phyloP scores from a whole-genome alignment of 2,113 vertebrate genomes.

The Sylvilagus bachmani region DNA sequence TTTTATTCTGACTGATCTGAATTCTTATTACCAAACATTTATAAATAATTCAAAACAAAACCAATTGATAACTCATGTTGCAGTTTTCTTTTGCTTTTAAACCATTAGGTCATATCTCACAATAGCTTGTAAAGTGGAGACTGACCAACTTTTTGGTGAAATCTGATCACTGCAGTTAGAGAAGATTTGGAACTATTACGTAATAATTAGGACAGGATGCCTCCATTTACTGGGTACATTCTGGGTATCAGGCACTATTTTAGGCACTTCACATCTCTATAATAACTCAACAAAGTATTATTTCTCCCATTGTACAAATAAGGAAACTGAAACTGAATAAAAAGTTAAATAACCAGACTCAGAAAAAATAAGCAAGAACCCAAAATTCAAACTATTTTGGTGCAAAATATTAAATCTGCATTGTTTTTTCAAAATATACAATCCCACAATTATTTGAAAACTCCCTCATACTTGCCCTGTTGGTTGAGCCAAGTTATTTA shows the following conservation, averaged over 20 bases:
- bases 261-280: neutral
- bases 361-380: neutral
- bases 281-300: neutral
- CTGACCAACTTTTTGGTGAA: conserved; percentile 44
- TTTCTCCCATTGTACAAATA: neutral
- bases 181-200: neutral
- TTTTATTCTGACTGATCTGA: conserved; percentile 81
- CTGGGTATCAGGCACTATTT: neutral
- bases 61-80: conserved; percentile 12
- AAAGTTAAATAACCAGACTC: neutral
- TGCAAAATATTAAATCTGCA: too few relatives aligned
- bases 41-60: conserved; percentile 60
- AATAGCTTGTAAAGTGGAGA: conserved; percentile 1
- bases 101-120: neutral
- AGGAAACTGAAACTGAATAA: neutral
- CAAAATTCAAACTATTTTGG: neutral
- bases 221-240: neutral
- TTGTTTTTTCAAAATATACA: too few relatives aligned
- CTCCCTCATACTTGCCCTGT: neutral
- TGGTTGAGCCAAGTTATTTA: neutral
- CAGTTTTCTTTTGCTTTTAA: conserved; percentile 62
- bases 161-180: neutral
- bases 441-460: too few relatives aligned
- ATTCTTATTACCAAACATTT: conserved; percentile 10
- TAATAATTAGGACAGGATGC: neutral